A percentile compares a stretch with the other conserved stretches of the same genome.
These are phyloP conservation scores for Gisinianus flammeolus DNA, from an alignment of 2,888 invertebrate genomes.

Conservation along the genomic window DNA sequence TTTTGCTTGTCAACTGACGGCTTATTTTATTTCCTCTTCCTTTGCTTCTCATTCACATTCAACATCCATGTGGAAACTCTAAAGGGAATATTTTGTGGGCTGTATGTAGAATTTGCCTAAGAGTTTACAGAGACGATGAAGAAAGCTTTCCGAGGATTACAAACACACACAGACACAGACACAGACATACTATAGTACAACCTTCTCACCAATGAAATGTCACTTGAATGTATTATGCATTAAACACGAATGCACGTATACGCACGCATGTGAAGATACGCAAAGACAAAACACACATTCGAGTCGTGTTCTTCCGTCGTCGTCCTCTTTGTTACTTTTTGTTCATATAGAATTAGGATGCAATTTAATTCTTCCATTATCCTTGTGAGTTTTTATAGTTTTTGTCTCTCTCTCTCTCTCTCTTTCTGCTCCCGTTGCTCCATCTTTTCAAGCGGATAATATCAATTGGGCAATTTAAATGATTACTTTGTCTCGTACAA, in stretches of 20 bases:
- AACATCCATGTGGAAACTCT: background rate
- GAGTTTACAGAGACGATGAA: background rate
- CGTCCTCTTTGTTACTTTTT: background rate
- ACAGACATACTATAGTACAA: background rate
- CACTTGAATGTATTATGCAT: background rate
- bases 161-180: too few species aligned
- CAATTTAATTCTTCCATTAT: background rate
- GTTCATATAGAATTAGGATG: background rate
- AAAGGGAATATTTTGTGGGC: background rate
- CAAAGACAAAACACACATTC: background rate
- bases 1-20: background rate
- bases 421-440: background rate
- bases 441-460: too few species aligned
- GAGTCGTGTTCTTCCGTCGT: too few species aligned
- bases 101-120: background rate
- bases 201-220: background rate
- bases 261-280: background rate
- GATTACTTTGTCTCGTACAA: constrained; percentile 10
- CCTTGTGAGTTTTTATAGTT: background rate
- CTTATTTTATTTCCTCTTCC: background rate
- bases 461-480: constrained; percentile 7
- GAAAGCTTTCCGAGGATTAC: background rate
- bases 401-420: background rate
- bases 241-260: background rate
- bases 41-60: background rate